Conservation (phyloP, 2,797 vertebrate genomes). For the Tinamus major region DNA sequence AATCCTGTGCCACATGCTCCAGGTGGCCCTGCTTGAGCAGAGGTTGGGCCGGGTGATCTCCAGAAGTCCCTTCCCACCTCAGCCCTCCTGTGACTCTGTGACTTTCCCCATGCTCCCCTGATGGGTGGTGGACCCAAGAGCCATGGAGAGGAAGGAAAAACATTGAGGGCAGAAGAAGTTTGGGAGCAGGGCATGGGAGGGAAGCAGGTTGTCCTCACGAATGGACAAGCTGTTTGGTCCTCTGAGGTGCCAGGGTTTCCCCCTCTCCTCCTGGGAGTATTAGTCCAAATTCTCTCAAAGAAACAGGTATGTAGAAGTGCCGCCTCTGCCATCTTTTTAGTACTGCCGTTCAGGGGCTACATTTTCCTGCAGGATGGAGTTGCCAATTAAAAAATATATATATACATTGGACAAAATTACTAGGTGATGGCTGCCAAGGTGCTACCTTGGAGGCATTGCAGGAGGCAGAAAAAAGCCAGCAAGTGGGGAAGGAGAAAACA, state of each 20-base stretch:
- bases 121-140: fast-evolving
- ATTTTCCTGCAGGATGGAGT: background rate
- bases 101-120: background rate
- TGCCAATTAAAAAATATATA: background rate
- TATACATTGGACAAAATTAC: background rate
- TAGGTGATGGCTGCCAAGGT: too few relatives aligned
- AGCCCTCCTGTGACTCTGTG: too few relatives aligned
- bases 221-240: background rate
- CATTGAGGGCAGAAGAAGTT: fast-evolving
- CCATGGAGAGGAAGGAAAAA: background rate
- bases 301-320: background rate
- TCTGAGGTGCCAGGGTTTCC: background rate
- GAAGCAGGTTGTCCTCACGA: background rate
- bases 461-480: background rate
- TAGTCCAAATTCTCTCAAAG: background rate
- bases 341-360: too few relatives aligned
- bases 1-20: too few relatives aligned
- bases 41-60: too few relatives aligned
- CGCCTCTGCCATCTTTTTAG: background rate
- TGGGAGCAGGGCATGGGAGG: background rate
- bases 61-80: too few relatives aligned
- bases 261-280: background rate
- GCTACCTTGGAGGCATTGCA: background rate
- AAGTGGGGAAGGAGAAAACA: background rate
- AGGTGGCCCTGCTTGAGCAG: too few relatives aligned